Conservation (phyloP, 2,797 vertebrate species). For the Carduelis carduelis region DNA sequence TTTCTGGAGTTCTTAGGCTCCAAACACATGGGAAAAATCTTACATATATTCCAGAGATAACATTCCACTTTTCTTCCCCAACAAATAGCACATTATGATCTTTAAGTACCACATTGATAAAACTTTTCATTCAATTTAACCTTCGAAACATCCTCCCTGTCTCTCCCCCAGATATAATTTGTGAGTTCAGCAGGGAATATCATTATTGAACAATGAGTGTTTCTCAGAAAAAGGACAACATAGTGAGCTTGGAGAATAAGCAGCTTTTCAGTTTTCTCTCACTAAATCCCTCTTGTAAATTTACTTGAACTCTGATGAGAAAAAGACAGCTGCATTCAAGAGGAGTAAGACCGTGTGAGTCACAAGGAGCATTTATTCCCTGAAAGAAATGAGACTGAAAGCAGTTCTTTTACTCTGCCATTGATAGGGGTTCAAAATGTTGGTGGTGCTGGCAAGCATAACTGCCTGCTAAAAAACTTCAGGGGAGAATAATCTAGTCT, state of each 20-base stretch:
- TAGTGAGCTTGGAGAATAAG: slow-evolving; percentile 22
- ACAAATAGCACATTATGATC: not conserved
- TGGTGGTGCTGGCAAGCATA: not conserved
- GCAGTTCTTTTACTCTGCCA: not conserved
- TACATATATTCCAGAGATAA: not conserved
- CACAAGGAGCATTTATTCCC: slow-evolving; percentile 9
- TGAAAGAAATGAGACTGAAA: slow-evolving; percentile 11
- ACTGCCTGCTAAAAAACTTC: not conserved
- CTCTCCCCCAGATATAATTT: slow-evolving; percentile 7
- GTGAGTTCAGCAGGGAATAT: not conserved
- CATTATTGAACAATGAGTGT: slow-evolving; percentile 15
- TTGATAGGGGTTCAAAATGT: slow-evolving; percentile 9
- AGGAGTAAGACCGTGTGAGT: slow-evolving; percentile 19
- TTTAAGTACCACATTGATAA: not conserved
- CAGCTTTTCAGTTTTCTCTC: slow-evolving; percentile 25
- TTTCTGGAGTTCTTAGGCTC: not conserved
- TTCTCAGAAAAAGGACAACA: slow-evolving; percentile 28
- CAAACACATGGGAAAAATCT: not conserved
- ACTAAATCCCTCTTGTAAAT: slow-evolving; percentile 31
- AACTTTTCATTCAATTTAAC: slow-evolving; percentile 29
- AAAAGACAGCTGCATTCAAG: slow-evolving; percentile 44
- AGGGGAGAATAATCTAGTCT: slow-evolving; percentile 5
- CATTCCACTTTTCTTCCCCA: not conserved
- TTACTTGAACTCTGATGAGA: slow-evolving; percentile 42
- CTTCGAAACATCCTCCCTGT: not conserved